Evolutionary conservation across 2,797 vertebrate species (phyloP).

Genomic region (Pseudochirops cupreus): DNA sequence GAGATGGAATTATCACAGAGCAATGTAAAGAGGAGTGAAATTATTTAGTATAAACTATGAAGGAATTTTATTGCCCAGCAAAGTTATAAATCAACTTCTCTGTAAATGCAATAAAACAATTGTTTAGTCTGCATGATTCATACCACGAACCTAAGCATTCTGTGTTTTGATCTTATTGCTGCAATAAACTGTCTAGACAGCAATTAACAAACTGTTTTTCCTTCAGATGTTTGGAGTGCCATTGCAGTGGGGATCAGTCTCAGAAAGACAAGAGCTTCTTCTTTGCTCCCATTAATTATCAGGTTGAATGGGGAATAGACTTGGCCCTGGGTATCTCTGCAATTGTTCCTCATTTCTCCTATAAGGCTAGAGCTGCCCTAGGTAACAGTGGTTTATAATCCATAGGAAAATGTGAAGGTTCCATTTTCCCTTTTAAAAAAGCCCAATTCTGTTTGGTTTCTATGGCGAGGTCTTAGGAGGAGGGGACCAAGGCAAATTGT

Average conservation of each 20-base stretch:
- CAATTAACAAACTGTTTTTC: conserved; percentile 91
- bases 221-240: conserved; percentile 89
- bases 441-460: neutral
- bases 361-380: accelerated
- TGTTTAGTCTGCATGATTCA: conserved; percentile 95
- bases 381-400: neutral
- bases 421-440: neutral
- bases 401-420: conserved; percentile 8
- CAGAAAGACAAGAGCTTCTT: conserved; percentile 78
- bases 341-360: conserved; percentile 5
- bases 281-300: conserved; percentile 84
- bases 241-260: conserved; percentile 78
- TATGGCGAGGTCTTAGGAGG: neutral
- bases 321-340: conserved; percentile 57
- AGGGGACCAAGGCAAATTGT: neutral
- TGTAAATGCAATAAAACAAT: conserved; percentile 92
- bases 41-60: conserved; percentile 86
- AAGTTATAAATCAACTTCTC: conserved; percentile 89
- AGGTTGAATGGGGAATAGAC: conserved; percentile 71
- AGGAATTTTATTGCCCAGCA: conserved; percentile 86
- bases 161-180: conserved; percentile 97
- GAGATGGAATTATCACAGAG: conserved; percentile 71
- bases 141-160: conserved; percentile 93
- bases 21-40: conserved; percentile 84
- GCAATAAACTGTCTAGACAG: conserved; percentile 99